phyloP scores from a whole-genome alignment of 2,888 invertebrate genomes.

The Mythimna impura region DNA sequence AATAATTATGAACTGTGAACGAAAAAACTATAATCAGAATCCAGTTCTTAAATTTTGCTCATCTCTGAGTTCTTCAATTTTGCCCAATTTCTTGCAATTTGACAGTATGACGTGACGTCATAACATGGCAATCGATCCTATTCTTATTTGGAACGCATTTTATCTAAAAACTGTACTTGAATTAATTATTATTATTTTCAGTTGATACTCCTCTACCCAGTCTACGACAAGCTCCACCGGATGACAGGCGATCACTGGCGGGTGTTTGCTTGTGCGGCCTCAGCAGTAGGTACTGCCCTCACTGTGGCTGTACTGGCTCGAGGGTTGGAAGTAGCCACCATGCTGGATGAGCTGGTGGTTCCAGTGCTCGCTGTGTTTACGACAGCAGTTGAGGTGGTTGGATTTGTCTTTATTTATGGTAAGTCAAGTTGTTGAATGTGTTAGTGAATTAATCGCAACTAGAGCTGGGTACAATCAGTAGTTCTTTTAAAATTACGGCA shows the following conservation, averaged over 20 bases:
- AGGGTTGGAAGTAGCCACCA: slow-evolving; percentile 78
- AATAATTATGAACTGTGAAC: too few relatives aligned
- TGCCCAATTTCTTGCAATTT: too few relatives aligned
- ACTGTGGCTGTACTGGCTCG: slow-evolving; percentile 82
- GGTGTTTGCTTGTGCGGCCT: slow-evolving; percentile 81
- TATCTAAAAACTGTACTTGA: too few relatives aligned
- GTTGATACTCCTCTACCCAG: slow-evolving; percentile 84
- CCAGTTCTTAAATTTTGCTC: too few relatives aligned
- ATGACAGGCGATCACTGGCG: slow-evolving; percentile 85
- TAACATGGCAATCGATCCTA: too few relatives aligned
- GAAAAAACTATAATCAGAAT: too few relatives aligned
- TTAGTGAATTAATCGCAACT: background rate
- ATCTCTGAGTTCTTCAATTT: too few relatives aligned
- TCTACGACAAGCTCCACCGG: slow-evolving; percentile 84
- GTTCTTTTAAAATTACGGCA: too few relatives aligned
- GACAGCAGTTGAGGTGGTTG: slow-evolving; percentile 81
- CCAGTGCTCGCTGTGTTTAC: slow-evolving; percentile 83
- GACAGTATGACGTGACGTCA: too few relatives aligned
- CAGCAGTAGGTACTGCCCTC: slow-evolving; percentile 83
- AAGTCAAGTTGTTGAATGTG: background rate
- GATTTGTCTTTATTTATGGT: slow-evolving; percentile 87
- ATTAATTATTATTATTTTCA: slow-evolving; percentile 56
- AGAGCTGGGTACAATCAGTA: too few relatives aligned
- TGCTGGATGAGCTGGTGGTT: slow-evolving; percentile 82
- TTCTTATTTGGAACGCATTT: too few relatives aligned